Conservation (phyloP, 64 coral and sea anemone genomes). For the Porites lutea region DNA sequence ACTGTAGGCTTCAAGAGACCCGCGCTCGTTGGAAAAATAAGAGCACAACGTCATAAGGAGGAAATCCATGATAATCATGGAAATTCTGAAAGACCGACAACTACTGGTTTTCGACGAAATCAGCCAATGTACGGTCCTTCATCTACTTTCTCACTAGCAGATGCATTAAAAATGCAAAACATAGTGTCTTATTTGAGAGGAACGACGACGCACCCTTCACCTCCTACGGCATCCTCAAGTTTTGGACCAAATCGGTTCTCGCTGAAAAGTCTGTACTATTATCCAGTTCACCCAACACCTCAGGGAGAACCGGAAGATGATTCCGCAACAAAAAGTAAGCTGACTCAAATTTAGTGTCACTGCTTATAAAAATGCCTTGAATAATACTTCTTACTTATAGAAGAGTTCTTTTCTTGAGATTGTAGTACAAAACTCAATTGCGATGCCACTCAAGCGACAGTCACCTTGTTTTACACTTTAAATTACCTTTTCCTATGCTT, state of each 20-base stretch:
- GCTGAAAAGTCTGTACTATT: constrained; percentile 37
- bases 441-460: no score
- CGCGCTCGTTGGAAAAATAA: background rate
- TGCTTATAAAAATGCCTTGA: no score
- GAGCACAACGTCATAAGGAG: background rate
- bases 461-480: no score
- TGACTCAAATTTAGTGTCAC: no score
- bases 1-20: background rate
- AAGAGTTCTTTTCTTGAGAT: no score
- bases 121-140: background rate
- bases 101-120: constrained; percentile 29
- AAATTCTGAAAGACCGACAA: background rate
- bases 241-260: background rate
- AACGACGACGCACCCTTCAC: background rate
- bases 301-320: background rate
- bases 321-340: background rate
- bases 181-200: constrained; percentile 34
- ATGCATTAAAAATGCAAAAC: background rate
- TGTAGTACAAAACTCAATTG: no score
- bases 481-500: no score
- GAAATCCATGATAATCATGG: background rate
- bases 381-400: no score
- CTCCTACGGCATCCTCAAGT: constrained; percentile 1
- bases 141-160: background rate
- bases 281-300: constrained; percentile 45